Base-by-base conservation (phyloP, 2,113 vertebrate genomes). In the Rhinoptilus africanus region DNA sequence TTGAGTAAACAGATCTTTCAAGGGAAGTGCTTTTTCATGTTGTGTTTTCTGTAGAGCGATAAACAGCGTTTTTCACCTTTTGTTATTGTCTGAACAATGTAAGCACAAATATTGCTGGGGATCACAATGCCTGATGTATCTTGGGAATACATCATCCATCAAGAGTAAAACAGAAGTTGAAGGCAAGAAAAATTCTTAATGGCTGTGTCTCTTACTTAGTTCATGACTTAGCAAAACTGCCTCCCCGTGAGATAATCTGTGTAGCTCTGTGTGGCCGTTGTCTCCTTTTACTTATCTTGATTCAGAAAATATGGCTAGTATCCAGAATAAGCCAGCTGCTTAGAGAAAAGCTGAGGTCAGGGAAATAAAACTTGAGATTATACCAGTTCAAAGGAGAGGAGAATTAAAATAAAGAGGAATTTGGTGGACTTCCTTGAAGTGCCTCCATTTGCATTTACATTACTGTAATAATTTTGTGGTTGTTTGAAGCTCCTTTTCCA, bases 1-100 rank as follows among this genome's bases (percentile, higher is more conserved):
- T 14, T 74, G 77, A 94, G 56, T 81, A 96, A 97, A 82, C 28
- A 96, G 79, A 92, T 95, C 93, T 94, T 97, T 80, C 51, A 85
- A 77, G 78, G 41, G 56, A 89, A 96, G 64, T 85, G 62, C 53
- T 97, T 96, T 96, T 87, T 91, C 85, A 60, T 69, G 79, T 68
- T 85, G 83, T 88, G 77, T 85, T 96, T 92, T 91, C 80, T 34
- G 37, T 67, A 90, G 73, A 93, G 62, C 93, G 82, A 95, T 75
- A 97, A 97, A 97, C 76, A 95, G 53, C 28, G 21, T 87, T 82
- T 96, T 85, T 73, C 73, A 89, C 83, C 68, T 96, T 78, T 78
- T 79, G 51, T 67, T 94, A n/a, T 73, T 87, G n/a, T 78, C 71
- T 69, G 63, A 74, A 86, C 32, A 71, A 63, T 53, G 35, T 71